Percentiles rank a stretch among this genome's conserved stretches.
These are phyloP conservation scores for Odontamblyopus lacepedii DNA, from an alignment of 2,797 vertebrate species.

Conservation along the genomic window DNA sequence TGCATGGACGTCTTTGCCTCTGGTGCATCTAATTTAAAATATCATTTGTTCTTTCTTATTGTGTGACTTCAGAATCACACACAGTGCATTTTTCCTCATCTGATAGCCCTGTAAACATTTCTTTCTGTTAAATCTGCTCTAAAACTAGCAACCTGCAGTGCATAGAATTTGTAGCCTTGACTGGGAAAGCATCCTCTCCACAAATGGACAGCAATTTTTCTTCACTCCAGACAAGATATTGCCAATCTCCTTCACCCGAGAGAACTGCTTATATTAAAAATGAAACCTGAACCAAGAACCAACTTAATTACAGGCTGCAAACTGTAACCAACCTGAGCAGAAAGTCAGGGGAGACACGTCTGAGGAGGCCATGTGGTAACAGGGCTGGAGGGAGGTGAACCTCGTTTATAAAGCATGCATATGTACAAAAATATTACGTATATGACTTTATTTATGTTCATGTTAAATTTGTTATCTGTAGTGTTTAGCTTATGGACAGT, in stretches of 20 bases:
- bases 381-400: constrained; percentile 12
- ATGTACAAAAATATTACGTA: no score
- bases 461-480: no score
- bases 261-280: constrained; percentile 59
- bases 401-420: no score
- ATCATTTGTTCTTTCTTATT: not conserved
- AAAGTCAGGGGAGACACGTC: constrained; percentile 38
- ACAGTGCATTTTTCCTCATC: constrained; percentile 20
- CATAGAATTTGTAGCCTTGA: constrained; percentile 45
- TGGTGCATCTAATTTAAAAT: constrained; percentile 1
- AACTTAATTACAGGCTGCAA: constrained; percentile 58
- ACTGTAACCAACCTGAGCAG: constrained; percentile 41
- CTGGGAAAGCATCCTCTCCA: constrained; percentile 38
- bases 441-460: no score
- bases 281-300: constrained; percentile 46
- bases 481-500: no score
- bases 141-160: constrained; percentile 43
- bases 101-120: constrained; percentile 27
- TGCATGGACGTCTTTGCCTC: not conserved
- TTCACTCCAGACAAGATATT: constrained; percentile 63
- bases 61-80: not conserved
- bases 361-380: constrained; percentile 24
- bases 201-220: constrained; percentile 57
- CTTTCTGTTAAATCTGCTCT: constrained; percentile 47
- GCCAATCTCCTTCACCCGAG: constrained; percentile 55